Conservation (phyloP, 2,888 invertebrate species). For the Camptogramma bilineatum region DNA sequence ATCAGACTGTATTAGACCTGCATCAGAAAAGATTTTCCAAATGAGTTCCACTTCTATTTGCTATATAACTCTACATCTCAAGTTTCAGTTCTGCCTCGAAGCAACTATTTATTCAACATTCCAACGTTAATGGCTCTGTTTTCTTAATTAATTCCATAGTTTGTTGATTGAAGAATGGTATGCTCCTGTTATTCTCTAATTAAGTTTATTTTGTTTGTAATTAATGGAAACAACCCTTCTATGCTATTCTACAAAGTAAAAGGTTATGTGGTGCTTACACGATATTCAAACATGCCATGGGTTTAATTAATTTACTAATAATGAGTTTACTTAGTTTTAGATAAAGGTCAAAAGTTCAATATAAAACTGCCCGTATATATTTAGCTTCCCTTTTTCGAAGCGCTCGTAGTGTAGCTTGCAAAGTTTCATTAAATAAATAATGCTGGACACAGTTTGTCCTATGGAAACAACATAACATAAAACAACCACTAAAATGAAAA, state of each 20-base stretch:
- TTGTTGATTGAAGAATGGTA: constrained; percentile 42
- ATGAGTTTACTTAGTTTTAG: not conserved
- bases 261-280: constrained; percentile 9
- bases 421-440: too few relatives aligned
- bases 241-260: constrained; percentile 4
- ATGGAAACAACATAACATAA: too few relatives aligned
- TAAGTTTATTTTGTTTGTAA: constrained; percentile 32
- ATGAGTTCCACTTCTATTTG: constrained; percentile 17
- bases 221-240: constrained; percentile 14
- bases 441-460: too few relatives aligned
- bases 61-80: not conserved
- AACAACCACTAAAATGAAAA: too few relatives aligned
- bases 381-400: too few relatives aligned
- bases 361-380: not conserved
- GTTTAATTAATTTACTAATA: not conserved
- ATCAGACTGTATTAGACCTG: too few relatives aligned
- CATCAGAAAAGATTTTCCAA: not conserved
- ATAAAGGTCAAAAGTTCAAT: not conserved
- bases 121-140: constrained; percentile 44
- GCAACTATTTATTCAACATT: constrained; percentile 44
- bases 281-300: constrained; percentile 4
- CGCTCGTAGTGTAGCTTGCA: too few relatives aligned
- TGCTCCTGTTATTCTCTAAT: constrained; percentile 27
- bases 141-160: constrained; percentile 47
- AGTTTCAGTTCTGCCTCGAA: constrained; percentile 29